Conservation (phyloP, 2,888 invertebrate genomes). For the Hipparchia sbordonii region DNA sequence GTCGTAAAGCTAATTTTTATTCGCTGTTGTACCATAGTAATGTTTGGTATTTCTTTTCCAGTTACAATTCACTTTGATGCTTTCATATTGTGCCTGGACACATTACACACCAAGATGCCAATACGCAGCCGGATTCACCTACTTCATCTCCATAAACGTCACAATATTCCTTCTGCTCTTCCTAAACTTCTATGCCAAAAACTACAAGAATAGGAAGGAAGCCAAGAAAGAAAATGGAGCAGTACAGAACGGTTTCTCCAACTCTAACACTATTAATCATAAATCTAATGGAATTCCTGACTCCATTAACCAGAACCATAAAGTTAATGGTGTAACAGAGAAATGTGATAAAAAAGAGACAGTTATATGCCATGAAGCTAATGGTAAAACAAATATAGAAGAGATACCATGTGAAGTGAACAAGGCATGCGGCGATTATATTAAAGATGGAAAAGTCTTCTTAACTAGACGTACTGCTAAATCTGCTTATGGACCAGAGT, state of each 20-base stretch:
- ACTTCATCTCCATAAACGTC: slow-evolving; percentile 81
- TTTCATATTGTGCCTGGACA: slow-evolving; percentile 83
- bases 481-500: slow-evolving; percentile 59
- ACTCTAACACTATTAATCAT: slow-evolving; percentile 39
- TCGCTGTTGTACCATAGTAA: not conserved
- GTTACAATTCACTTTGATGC: slow-evolving; percentile 87
- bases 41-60: slow-evolving; percentile 50
- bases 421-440: slow-evolving; percentile 64
- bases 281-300: slow-evolving; percentile 44
- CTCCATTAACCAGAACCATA: slow-evolving; percentile 41
- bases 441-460: slow-evolving; percentile 64
- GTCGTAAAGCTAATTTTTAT: too few species aligned
- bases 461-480: slow-evolving; percentile 67
- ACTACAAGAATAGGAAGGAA: slow-evolving; percentile 72
- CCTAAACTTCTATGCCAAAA: slow-evolving; percentile 85
- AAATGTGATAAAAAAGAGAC: slow-evolving; percentile 50
- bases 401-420: slow-evolving; percentile 64
- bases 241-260: slow-evolving; percentile 49
- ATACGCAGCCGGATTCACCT: slow-evolving; percentile 83
- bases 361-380: slow-evolving; percentile 51
- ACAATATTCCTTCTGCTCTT: slow-evolving; percentile 85
- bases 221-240: slow-evolving; percentile 55
- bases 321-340: slow-evolving; percentile 45
- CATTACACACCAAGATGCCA: slow-evolving; percentile 84
- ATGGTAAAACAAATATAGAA: slow-evolving; percentile 51